A percentile compares a stretch with the other conserved stretches of the same genome.
Conservation (phyloP, 2,797 vertebrate genomes). For the Falco novaeseelandiae region DNA sequence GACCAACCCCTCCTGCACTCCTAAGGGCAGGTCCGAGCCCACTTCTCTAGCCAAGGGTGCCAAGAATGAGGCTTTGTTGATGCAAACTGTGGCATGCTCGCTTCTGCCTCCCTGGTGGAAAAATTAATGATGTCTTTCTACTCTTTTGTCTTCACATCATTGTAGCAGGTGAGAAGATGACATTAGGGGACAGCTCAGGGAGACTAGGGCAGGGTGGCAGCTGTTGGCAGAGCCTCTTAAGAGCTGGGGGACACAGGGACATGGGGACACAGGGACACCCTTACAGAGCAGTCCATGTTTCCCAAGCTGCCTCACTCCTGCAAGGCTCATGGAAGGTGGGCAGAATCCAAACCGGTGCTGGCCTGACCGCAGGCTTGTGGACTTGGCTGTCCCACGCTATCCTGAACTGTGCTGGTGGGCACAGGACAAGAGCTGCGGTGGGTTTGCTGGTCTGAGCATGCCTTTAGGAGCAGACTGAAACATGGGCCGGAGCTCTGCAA, state of each 20-base stretch:
- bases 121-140: neutral
- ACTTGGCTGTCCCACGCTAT: neutral
- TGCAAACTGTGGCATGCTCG: neutral
- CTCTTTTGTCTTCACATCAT: neutral
- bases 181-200: too few species aligned
- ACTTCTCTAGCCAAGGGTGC: neutral
- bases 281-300: neutral
- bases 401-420: neutral
- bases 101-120: neutral
- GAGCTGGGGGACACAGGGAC: neutral
- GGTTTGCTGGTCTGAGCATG: neutral
- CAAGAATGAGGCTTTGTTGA: neutral
- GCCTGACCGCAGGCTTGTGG: accelerated
- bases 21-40: neutral
- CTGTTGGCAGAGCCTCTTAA: neutral
- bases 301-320: neutral
- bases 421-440: neutral
- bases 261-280: neutral
- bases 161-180: neutral
- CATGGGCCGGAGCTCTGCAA: neutral
- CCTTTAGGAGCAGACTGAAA: neutral
- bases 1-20: too few species aligned
- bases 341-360: neutral
- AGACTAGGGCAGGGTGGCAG: neutral
- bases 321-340: neutral